phyloP scores from a whole-genome alignment of 2,113 vertebrate genomes.

The Nanorana parkeri region DNA sequence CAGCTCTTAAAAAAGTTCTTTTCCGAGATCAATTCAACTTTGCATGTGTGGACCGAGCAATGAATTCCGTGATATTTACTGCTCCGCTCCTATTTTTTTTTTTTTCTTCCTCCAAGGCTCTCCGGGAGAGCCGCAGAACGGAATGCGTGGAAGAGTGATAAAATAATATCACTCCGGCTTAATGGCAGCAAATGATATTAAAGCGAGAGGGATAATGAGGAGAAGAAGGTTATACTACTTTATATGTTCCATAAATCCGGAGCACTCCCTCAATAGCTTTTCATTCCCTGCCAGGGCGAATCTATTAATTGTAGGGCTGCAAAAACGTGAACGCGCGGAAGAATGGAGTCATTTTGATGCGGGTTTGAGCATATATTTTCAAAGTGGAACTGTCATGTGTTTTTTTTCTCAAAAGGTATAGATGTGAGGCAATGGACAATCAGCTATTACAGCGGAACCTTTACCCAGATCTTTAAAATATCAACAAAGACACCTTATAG shows the following conservation, averaged over 20 bases:
- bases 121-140: conserved; percentile 51
- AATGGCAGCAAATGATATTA: conserved; percentile 55
- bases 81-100: conserved; percentile 42
- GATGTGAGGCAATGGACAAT: no score
- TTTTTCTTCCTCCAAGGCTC: conserved; percentile 55
- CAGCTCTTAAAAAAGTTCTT: conserved; percentile 68
- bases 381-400: no score
- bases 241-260: conserved; percentile 46
- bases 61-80: conserved; percentile 38
- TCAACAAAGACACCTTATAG: no score
- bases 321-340: not conserved
- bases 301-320: conserved; percentile 43
- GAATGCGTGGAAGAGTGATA: conserved; percentile 61
- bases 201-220: conserved; percentile 51
- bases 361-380: no score
- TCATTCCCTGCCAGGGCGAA: not conserved
- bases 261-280: conserved; percentile 8
- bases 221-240: conserved; percentile 41
- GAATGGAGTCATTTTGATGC: no score
- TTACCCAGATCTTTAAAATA: no score
- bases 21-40: conserved; percentile 60
- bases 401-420: no score
- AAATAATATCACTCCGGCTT: conserved; percentile 60
- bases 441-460: no score
- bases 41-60: conserved; percentile 56